A percentile compares a stretch with the other conserved stretches of the same genome.
Conservation (phyloP, 2,797 vertebrate species). For the Mareca strepera region DNA sequence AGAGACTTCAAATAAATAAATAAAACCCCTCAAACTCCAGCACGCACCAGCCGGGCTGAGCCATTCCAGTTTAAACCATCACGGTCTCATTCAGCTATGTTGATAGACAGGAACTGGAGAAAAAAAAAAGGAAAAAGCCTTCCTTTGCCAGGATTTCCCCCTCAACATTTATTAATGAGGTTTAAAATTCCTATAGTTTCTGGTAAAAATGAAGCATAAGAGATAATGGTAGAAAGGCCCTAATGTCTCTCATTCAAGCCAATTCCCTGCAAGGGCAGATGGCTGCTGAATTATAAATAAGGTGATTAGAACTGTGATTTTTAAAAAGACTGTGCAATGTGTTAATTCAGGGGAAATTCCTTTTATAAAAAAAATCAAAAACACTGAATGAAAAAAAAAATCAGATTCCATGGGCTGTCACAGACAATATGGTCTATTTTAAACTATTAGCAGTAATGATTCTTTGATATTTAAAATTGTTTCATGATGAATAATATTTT, state of each 20-base stretch:
- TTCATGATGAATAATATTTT: slow-evolving; percentile 63
- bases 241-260: neutral
- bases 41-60: neutral
- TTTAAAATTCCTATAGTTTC: slow-evolving; percentile 51
- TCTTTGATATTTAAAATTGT: slow-evolving; percentile 60
- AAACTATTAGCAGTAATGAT: neutral
- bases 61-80: slow-evolving; percentile 8
- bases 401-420: slow-evolving; percentile 2
- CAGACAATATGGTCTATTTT: neutral
- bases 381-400: neutral
- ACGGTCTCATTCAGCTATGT: slow-evolving; percentile 26
- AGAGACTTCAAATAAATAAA: neutral
- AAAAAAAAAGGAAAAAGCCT: neutral
- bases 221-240: neutral
- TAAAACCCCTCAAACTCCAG: neutral
- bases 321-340: neutral
- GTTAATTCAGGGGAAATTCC: slow-evolving; percentile 46
- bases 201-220: slow-evolving; percentile 35
- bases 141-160: neutral
- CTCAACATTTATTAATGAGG: slow-evolving; percentile 17
- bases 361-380: neutral
- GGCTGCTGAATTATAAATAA: slow-evolving; percentile 65
- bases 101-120: neutral
- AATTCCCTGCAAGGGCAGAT: slow-evolving; percentile 57
- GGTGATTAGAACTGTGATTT: slow-evolving; percentile 45